Evolutionary conservation across 1,140 invertebrate species (phyloP).

Genomic region (Tetramorium alpestre): DNA sequence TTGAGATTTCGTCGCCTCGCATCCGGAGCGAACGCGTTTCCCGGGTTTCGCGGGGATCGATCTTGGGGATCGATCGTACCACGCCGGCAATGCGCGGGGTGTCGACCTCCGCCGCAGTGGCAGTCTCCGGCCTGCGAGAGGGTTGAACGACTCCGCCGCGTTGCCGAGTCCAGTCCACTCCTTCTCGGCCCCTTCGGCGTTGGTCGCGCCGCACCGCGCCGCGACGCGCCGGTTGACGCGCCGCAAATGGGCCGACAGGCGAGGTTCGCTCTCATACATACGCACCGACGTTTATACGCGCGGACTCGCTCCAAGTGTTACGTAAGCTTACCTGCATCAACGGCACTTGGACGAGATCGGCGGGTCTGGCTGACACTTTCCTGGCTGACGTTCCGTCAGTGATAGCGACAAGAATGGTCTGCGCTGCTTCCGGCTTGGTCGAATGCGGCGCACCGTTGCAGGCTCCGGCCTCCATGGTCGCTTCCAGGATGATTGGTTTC

Average conservation of each 20-base stretch:
- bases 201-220: background rate
- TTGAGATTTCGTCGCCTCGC: background rate
- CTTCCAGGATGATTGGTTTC: background rate
- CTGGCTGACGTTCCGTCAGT: too few species aligned
- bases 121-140: conserved; percentile 6
- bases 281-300: background rate
- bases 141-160: conserved; percentile 46
- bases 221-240: background rate
- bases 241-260: conserved; percentile 33
- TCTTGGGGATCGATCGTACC: conserved; percentile 2
- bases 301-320: conserved; percentile 47
- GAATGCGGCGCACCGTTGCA: background rate
- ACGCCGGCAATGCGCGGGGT: background rate
- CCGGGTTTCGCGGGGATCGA: background rate
- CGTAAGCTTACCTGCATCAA: conserved; percentile 76
- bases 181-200: background rate
- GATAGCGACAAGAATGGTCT: too few species aligned
- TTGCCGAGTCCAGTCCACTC: background rate
- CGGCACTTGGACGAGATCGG: conserved; percentile 59
- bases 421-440: background rate
- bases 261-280: background rate
- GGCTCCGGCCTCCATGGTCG: conserved; percentile 50
- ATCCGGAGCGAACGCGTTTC: too few species aligned
- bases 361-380: background rate
- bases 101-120: conserved; percentile 40